phyloP scores from a whole-genome alignment of 2,797 vertebrate genomes.

The Aphelocoma californica region DNA sequence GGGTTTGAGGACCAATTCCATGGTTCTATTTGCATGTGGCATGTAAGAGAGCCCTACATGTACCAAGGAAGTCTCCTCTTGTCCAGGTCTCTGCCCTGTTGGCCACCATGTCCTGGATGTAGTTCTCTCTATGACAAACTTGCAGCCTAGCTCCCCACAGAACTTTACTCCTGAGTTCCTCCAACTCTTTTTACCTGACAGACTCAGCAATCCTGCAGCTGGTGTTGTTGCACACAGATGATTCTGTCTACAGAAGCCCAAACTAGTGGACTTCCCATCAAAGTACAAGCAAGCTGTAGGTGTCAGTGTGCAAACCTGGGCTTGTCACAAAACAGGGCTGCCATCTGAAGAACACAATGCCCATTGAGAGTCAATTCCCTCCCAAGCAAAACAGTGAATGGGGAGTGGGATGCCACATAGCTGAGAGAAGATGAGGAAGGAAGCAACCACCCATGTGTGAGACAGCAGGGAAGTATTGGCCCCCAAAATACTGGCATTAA shows the following conservation, averaged over 20 bases:
- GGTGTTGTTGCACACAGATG: fast-evolving
- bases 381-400: not conserved
- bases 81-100: not conserved
- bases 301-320: not conserved
- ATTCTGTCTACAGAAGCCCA: not conserved
- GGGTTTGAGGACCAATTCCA: not conserved
- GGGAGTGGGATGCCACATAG: not conserved
- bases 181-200: not conserved
- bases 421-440: not conserved
- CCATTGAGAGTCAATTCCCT: not conserved
- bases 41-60: not conserved
- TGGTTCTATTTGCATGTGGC: not conserved
- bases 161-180: not conserved
- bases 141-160: not conserved
- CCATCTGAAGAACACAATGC: not conserved
- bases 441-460: not conserved
- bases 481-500: not conserved
- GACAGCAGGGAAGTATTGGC: not conserved
- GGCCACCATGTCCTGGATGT: not conserved
- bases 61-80: not conserved
- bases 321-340: not conserved
- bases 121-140: not conserved
- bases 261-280: not conserved
- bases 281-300: not conserved
- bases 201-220: not conserved